Percentiles rank a stretch among this genome's conserved stretches.
phyloP scores from a whole-genome alignment of 2,888 invertebrate species.

The Cryptosula pallasiana region DNA sequence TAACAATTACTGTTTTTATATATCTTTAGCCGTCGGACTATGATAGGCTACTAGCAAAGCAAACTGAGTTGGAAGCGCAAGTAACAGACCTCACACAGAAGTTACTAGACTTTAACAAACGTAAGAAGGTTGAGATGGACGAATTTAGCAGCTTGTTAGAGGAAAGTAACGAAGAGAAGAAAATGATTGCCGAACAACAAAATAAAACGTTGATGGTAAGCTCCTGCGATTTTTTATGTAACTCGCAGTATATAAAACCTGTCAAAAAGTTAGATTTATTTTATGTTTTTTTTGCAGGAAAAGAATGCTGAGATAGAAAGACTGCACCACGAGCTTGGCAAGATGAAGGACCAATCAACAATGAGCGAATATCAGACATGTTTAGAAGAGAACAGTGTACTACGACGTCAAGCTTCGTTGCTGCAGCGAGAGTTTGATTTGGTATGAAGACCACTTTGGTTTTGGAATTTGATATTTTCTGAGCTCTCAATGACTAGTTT shows the following conservation, averaged over 20 bases:
- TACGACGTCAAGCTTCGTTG: neutral
- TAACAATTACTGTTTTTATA: no score
- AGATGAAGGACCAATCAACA: neutral
- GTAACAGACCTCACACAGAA: neutral
- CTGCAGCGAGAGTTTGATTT: constrained; percentile 15
- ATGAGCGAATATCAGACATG: constrained; percentile 1
- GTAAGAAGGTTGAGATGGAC: neutral
- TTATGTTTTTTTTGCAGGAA: neutral
- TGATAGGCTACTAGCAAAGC: neutral
- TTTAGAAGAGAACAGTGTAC: neutral
- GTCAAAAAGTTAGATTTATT: no score
- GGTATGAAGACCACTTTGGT: no score
- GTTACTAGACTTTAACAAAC: neutral
- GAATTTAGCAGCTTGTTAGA: neutral
- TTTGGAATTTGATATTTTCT: no score
- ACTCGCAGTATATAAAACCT: no score
- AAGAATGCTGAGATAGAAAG: constrained; percentile 4
- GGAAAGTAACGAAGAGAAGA: neutral
- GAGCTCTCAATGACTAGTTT: no score
- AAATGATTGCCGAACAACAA: neutral
- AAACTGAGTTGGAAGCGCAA: neutral
- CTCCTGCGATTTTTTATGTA: no score
- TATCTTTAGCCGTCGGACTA: no score
- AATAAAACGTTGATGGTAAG: neutral
- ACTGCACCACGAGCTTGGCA: neutral